Evolutionary conservation across 2,888 invertebrate species (phyloP).

Genomic region (Aethes cnicana): DNA sequence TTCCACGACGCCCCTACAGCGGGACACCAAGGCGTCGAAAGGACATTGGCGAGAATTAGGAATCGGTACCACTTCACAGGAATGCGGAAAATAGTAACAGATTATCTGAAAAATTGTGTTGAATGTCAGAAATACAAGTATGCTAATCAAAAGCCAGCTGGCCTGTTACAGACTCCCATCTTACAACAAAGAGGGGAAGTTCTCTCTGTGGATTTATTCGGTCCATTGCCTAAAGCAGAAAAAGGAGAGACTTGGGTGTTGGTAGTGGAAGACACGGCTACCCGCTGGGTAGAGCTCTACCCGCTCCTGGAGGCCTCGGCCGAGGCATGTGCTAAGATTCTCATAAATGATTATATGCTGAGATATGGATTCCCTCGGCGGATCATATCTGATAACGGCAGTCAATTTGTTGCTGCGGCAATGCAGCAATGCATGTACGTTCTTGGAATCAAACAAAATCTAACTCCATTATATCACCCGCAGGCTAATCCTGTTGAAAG

Average conservation of each 20-base stretch:
- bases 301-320: conserved; percentile 33
- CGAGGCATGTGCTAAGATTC: conserved; percentile 30
- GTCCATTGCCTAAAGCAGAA: conserved; percentile 33
- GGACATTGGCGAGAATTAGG: no score
- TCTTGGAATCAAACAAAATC: conserved; percentile 32
- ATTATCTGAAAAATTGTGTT: neutral
- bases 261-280: conserved; percentile 34
- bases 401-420: conserved; percentile 38
- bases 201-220: conserved; percentile 38
- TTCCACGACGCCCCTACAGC: no score
- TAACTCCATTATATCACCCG: conserved; percentile 48
- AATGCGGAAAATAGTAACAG: no score
- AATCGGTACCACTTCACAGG: no score
- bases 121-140: conserved; percentile 33
- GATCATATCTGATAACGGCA: conserved; percentile 38
- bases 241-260: conserved; percentile 35
- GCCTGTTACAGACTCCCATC: conserved; percentile 32
- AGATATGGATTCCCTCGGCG: conserved; percentile 38
- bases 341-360: conserved; percentile 36
- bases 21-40: no score
- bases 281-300: conserved; percentile 36
- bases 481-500: conserved; percentile 48
- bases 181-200: conserved; percentile 33
- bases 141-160: conserved; percentile 35
- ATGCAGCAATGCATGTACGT: conserved; percentile 38